Base-by-base conservation (phyloP, 2,888 invertebrate species). In the Andrena flavipes region DNA sequence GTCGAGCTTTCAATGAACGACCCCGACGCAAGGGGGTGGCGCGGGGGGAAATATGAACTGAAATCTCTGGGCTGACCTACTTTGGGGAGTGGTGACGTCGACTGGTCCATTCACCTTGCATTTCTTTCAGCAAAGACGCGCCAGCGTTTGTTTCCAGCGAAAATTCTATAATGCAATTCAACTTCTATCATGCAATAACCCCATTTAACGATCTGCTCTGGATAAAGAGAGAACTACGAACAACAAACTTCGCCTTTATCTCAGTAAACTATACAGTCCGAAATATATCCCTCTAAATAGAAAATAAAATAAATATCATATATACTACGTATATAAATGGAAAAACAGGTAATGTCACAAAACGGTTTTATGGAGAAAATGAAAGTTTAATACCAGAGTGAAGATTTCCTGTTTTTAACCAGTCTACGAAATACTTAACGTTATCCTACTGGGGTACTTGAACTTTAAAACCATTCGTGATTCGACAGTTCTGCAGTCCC, bases 101-200 rank as follows among this genome's bases (percentile, higher is more conserved):
- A 68, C 74, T 59, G 78, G 87, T 85, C 87, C 87, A 87, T 87
- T 87, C 87, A 87, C 84, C 80, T 78, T 79, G 76, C 65, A 42
- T 72, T 80, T 87, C 84, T 87, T 87, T 87, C 83, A 84, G 82
- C 81, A 84, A 73, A 76, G 56, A 42, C 64, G 26, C n/a, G 60
- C 33, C 49, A 35, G 20, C 51, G 20, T 48, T 54, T 60, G 71
- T 63, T 54, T 26, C 59, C 51, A 23, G 54, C 48, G 26, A 29
- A 67, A 49, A 68, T 68, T 79, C 63, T 35, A 71, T 68, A 72
- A 80, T 20, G 65, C 26, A 30, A 62, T 10, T 56, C 26, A 10
- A n/a, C 8, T 0, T 49, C 26, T 20, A 63, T 64, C 72, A n/a
- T 2, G n/a, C n/a, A 8, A 13, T 70, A 26, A 33, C 20, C 33